These are phyloP conservation scores for Cyprinodon variegatus DNA, from an alignment of 2,113 vertebrate genomes.

Conservation along the genomic window DNA sequence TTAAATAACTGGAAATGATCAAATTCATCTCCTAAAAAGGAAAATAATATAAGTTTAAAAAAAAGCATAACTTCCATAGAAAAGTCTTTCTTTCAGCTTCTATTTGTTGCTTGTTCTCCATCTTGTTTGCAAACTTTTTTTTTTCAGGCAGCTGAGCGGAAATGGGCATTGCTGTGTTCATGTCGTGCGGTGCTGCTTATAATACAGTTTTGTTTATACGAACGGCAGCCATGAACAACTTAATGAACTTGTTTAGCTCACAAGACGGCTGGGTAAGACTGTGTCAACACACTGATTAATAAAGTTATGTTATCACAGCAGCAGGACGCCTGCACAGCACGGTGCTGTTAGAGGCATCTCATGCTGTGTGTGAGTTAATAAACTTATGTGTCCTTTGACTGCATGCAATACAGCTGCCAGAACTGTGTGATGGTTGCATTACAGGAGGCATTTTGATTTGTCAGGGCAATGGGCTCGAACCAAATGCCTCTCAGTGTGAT, in stretches of 20 bases:
- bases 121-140: conserved; percentile 16
- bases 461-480: conserved; percentile 46
- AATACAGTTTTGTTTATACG: conserved; percentile 65
- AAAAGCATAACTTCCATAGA: not conserved
- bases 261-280: conserved; percentile 40
- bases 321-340: conserved; percentile 51
- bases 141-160: conserved; percentile 18
- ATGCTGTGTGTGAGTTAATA: conserved; percentile 69
- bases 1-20: no score
- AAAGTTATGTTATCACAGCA: conserved; percentile 67
- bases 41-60: not conserved
- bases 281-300: conserved; percentile 67
- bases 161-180: conserved; percentile 36
- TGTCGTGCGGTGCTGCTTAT: conserved; percentile 37
- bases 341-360: conserved; percentile 64
- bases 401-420: conserved; percentile 48
- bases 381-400: conserved; percentile 67
- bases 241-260: conserved; percentile 62
- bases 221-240: conserved; percentile 39
- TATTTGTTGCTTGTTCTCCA: not conserved
- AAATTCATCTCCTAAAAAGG: not conserved
- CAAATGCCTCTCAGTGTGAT: conserved; percentile 52
- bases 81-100: not conserved
- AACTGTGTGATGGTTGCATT: conserved; percentile 44
- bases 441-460: conserved; percentile 54